These are phyloP conservation scores for Orthosia cruda DNA, from an alignment of 2,888 invertebrate genomes.

Conservation along the genomic window DNA sequence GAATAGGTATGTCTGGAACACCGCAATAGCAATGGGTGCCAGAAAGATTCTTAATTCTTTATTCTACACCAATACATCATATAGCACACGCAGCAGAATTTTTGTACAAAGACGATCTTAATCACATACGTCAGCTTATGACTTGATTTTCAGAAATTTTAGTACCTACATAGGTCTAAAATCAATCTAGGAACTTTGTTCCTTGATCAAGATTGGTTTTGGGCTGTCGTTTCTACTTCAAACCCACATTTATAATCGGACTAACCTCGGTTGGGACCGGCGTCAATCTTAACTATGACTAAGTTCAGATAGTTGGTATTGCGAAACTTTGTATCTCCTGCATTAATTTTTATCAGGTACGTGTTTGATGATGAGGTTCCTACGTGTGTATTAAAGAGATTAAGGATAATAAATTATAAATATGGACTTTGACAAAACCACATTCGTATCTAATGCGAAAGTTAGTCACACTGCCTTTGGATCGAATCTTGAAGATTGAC, in stretches of 20 bases:
- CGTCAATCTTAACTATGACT: conserved; percentile 21
- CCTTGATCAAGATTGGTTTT: conserved; percentile 21
- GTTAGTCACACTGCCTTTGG: background rate
- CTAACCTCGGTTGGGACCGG: conserved; percentile 6
- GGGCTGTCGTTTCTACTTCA: conserved; percentile 17
- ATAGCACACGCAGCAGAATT: too few species aligned
- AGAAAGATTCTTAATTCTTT: background rate
- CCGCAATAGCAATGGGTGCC: background rate
- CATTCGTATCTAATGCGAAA: background rate
- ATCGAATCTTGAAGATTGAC: background rate
- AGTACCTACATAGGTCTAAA: background rate
- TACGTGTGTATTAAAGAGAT: background rate
- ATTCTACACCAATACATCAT: too few species aligned
- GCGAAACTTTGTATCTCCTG: conserved; percentile 13
- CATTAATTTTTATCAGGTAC: conserved; percentile 2
- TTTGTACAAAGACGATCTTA: background rate
- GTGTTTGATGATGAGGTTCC: too few species aligned
- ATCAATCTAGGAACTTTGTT: background rate
- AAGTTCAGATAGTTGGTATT: conserved; percentile 16
- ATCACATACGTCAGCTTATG: background rate
- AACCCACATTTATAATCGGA: conserved; percentile 11
- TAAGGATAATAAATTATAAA: background rate
- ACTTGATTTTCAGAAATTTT: background rate
- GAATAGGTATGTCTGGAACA: background rate
- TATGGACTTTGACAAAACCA: background rate